Percentiles rank a stretch among this genome's conserved stretches.
phyloP scores from a whole-genome alignment of 2,113 vertebrate species.

The Syngnathus typhle region DNA sequence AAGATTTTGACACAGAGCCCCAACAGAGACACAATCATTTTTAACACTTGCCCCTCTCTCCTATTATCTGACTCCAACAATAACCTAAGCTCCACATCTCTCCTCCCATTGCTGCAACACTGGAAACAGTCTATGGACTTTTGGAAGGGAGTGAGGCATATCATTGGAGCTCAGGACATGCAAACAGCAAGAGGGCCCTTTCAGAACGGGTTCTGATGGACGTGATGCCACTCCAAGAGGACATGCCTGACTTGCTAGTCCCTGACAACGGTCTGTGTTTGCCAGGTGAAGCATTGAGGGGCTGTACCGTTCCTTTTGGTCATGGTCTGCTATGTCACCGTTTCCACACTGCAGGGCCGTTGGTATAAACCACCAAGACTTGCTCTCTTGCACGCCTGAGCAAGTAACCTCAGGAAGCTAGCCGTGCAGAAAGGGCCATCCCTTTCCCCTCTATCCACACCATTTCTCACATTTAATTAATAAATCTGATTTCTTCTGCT shows the following conservation, averaged over 20 bases:
- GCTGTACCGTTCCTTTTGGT: slow-evolving; percentile 66
- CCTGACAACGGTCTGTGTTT: slow-evolving; percentile 86
- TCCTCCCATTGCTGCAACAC: slow-evolving; percentile 61
- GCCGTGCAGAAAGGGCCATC: slow-evolving; percentile 80
- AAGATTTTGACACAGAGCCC: slow-evolving; percentile 65
- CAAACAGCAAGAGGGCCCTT: slow-evolving; percentile 73
- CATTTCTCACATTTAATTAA: slow-evolving; percentile 93
- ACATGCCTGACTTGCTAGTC: slow-evolving; percentile 87
- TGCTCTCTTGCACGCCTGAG: slow-evolving; percentile 64
- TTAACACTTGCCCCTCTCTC: slow-evolving; percentile 66
- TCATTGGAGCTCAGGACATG: slow-evolving; percentile 72
- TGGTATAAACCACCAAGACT: slow-evolving; percentile 54
- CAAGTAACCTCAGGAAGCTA: slow-evolving; percentile 78
- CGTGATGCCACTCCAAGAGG: slow-evolving; percentile 79
- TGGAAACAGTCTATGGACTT: slow-evolving; percentile 73
- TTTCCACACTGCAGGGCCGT: slow-evolving; percentile 67
- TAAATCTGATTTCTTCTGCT: slow-evolving; percentile 78
- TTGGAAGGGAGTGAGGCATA: slow-evolving; percentile 76
- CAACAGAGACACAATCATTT: slow-evolving; percentile 72
- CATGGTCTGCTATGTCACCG: slow-evolving; percentile 61
- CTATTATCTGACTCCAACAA: slow-evolving; percentile 66
- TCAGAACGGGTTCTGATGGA: slow-evolving; percentile 74
- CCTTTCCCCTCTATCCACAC: slow-evolving; percentile 68
- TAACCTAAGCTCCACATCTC: slow-evolving; percentile 62
- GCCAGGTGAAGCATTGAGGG: slow-evolving; percentile 79